Evolutionary conservation across 1,140 invertebrate species (phyloP).

Genomic region (Agrypnia vestita): DNA sequence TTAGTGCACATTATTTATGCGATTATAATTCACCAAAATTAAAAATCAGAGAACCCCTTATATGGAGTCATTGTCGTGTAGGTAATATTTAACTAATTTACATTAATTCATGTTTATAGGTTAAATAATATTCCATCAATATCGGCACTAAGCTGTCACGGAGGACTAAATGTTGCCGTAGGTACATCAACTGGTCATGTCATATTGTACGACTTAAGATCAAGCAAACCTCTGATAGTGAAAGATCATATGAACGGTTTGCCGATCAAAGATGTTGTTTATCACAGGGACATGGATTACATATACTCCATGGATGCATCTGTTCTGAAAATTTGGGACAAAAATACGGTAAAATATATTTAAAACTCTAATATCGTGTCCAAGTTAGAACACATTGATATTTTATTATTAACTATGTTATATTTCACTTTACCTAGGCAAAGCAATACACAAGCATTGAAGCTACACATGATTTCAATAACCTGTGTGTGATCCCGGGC

Average conservation of each 20-base stretch:
- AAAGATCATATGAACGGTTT: slow-evolving; percentile 97
- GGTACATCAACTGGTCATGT: slow-evolving; percentile 96
- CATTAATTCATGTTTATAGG: slow-evolving; percentile 67
- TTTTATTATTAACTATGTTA: slow-evolving; percentile 3
- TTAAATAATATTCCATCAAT: slow-evolving; percentile 82
- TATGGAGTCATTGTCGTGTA: too few relatives aligned
- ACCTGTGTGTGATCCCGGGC: slow-evolving; percentile 91
- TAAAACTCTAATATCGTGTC: neutral
- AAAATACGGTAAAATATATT: slow-evolving; percentile 80
- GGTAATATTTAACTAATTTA: slow-evolving; percentile 22
- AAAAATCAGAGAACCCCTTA: too few relatives aligned
- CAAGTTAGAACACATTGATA: neutral
- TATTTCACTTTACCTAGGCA: slow-evolving; percentile 77
- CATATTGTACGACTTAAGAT: slow-evolving; percentile 95
- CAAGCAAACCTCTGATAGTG: slow-evolving; percentile 88
- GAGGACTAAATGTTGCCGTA: slow-evolving; percentile 89
- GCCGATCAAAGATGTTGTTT: slow-evolving; percentile 93
- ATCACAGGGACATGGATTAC: slow-evolving; percentile 86
- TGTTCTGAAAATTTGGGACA: slow-evolving; percentile 96
- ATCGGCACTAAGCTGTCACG: slow-evolving; percentile 87
- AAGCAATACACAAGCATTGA: slow-evolving; percentile 96
- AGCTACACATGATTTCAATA: slow-evolving; percentile 88
- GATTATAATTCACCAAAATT: too few relatives aligned
- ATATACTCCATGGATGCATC: slow-evolving; percentile 94
- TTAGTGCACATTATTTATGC: too few relatives aligned